These are phyloP conservation scores for Vannuccia rotundouncinata DNA, from an alignment of 2,888 invertebrate species.

Conservation along the genomic window DNA sequence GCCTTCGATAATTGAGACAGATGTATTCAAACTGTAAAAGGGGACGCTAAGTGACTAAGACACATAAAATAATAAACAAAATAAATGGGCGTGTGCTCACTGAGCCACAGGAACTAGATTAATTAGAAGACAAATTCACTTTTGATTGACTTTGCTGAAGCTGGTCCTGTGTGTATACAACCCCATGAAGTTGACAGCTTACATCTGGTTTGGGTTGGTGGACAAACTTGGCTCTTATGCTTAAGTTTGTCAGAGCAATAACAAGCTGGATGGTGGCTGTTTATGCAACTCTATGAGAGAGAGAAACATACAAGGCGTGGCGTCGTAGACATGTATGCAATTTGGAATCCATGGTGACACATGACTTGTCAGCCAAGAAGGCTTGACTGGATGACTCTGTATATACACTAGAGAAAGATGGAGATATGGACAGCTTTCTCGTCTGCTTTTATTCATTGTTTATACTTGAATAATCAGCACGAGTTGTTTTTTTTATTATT, in stretches of 20 bases:
- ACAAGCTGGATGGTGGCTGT: background rate
- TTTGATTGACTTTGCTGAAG: background rate
- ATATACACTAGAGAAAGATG: too few species aligned
- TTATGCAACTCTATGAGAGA: background rate
- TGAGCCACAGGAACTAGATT: background rate
- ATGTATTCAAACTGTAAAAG: too few species aligned
- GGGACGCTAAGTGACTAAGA: too few species aligned
- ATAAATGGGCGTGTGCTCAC: background rate
- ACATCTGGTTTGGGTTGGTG: background rate
- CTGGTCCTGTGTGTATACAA: background rate
- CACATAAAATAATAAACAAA: too few species aligned
- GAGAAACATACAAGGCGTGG: background rate
- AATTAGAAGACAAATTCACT: constrained; percentile 11
- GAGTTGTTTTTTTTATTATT: too few species aligned
- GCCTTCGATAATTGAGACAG: too few species aligned
- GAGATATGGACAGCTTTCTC: too few species aligned
- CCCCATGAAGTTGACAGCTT: background rate
- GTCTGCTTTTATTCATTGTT: too few species aligned
- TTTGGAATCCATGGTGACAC: background rate
- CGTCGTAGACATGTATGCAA: background rate
- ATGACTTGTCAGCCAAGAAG: constrained; percentile 9
- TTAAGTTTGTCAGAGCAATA: background rate
- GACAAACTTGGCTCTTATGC: too few species aligned
- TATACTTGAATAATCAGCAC: too few species aligned
- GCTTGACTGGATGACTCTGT: background rate